Evolutionary conservation across 2,113 vertebrate genomes (phyloP).

Genomic region (Emydocephalus ijimae): DNA sequence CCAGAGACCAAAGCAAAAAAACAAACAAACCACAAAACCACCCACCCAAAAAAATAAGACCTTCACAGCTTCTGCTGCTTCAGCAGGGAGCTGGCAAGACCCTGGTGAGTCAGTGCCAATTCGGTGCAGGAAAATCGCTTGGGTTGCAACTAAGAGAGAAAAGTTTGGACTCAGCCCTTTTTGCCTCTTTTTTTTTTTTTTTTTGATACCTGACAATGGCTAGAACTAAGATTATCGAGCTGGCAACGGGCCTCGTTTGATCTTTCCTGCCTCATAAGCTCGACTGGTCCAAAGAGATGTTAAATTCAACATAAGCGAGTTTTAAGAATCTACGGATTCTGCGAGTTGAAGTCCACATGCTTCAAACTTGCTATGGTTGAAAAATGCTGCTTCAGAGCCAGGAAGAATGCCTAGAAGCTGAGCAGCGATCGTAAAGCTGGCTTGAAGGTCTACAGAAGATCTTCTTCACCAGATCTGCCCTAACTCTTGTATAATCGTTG

Average conservation of each 20-base stretch:
- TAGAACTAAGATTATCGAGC: not conserved
- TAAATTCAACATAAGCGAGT: not conserved
- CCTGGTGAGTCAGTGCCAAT: conserved; percentile 18
- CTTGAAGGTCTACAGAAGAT: not conserved
- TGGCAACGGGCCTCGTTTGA: too few species aligned
- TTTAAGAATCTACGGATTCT: not conserved
- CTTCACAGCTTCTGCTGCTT: conserved; percentile 10
- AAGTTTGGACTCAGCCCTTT: accelerated
- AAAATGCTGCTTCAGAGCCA: not conserved
- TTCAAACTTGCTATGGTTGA: not conserved
- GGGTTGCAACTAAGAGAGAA: not conserved
- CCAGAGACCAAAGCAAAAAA: conserved; percentile 6
- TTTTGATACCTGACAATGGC: not conserved
- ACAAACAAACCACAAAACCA: too few species aligned
- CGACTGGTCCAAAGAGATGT: not conserved
- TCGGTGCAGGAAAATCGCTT: not conserved
- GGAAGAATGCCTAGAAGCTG: not conserved
- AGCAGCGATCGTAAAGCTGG: not conserved
- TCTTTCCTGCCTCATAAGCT: not conserved
- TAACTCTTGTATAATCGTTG: not conserved
- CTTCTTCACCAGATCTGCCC: too few species aligned
- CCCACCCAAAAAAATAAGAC: not conserved
- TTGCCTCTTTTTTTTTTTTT: too few species aligned
- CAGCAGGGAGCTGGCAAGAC: conserved; percentile 43
- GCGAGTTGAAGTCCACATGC: not conserved